These are phyloP conservation scores for Leptestheria dahalacensis DNA, from an alignment of 1,140 invertebrate genomes.

Conservation along the genomic window DNA sequence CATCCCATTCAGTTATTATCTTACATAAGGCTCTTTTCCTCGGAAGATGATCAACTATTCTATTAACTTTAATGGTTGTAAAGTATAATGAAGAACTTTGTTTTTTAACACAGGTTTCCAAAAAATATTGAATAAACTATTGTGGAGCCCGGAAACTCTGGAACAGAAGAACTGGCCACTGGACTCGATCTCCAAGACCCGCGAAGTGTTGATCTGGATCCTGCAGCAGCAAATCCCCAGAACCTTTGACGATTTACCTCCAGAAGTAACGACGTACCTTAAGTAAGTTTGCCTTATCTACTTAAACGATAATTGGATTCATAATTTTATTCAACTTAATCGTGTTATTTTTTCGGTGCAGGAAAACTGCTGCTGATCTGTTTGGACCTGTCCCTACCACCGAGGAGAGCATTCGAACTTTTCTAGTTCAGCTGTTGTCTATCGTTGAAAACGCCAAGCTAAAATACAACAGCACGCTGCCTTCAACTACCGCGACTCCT, in stretches of 20 bases:
- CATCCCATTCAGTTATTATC: no score
- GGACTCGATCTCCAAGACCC: background rate
- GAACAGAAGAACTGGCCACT: background rate
- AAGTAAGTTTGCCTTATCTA: no score
- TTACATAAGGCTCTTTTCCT: no score
- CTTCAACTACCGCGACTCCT: background rate
- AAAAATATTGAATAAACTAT: slow-evolving; percentile 2
- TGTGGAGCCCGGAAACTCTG: background rate
- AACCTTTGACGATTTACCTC: background rate
- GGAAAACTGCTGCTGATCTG: background rate
- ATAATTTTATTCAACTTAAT: no score
- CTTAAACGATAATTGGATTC: no score
- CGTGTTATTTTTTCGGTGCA: no score
- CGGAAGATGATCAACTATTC: no score
- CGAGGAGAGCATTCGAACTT: background rate
- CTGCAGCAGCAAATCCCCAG: slow-evolving; percentile 5
- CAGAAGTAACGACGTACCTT: background rate
- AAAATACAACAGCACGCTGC: background rate
- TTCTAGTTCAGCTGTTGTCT: background rate
- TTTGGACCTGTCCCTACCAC: background rate
- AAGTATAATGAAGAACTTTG: background rate
- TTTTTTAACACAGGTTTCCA: background rate
- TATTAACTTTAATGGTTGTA: no score
- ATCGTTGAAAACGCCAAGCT: background rate
- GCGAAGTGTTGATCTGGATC: background rate